Evolutionary conservation across 2,888 invertebrate genomes (phyloP), one percentile per base, ranked within the genome.

Genomic region (Harmothoe impar): DNA sequence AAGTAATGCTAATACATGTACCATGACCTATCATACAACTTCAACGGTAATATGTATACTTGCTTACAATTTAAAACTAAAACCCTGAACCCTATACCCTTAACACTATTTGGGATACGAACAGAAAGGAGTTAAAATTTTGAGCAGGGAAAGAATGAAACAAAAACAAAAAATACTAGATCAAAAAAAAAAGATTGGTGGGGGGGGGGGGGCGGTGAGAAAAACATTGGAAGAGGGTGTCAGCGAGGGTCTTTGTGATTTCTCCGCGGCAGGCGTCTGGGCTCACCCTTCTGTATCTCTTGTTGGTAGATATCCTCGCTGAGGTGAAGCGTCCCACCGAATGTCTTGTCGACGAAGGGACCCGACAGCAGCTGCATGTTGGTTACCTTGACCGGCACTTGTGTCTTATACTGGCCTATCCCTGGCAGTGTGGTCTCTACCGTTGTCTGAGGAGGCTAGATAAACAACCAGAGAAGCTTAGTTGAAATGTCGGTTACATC

Each of bases 381-480:
- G 91, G 95, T 95, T 78, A 95, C 95, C 91, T 95, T 95, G 93
- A 95, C 95, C 17, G 95, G 95, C 78, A 95, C 93, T 90, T 94
- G 94, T 31, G 94, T 92, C 92, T 95, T 95, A 93, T 94, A 94
- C 91, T 94, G 94, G 68, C 93, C 92, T 89, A 95, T 94, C 56
- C 95, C 95, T 77, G 95, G 95, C 85, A 95, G 92, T 25, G 94
- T 94, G 25, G 94, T 92, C 91, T 94, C 95, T 52, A 92, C 89
- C 35, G 93, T 90, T 17, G 92, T 90, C 29, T 91, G 91, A 0
- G 86, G 91, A 20, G 90, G 54, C 56, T 68, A 35, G 33, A 62
- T 12, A n/a, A 62, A n/a, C 1, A 62, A 62, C 62, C 3, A 62
- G 20, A 62, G 20, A 72, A 72, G 25, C 25, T 29, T n/a, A 29